Conservation (phyloP, 2,888 invertebrate species). For the Erpobdella octoculata region DNA sequence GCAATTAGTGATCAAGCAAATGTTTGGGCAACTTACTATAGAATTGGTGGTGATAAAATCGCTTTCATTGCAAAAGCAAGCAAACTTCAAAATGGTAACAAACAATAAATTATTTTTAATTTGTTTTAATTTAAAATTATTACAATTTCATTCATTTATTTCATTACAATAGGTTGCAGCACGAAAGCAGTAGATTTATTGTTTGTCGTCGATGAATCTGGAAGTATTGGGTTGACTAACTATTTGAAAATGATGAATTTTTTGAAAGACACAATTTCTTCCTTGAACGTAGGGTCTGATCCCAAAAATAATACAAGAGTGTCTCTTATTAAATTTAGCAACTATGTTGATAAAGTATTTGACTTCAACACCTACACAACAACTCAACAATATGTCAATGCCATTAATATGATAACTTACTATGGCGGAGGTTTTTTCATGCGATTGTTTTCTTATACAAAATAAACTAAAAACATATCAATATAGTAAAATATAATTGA, state of each 20-base stretch:
- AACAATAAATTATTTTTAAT: background rate
- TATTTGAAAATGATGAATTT: slow-evolving; percentile 14
- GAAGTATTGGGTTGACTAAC: slow-evolving; percentile 5
- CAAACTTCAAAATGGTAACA: background rate
- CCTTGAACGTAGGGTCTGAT: slow-evolving; percentile 21
- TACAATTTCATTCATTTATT: background rate
- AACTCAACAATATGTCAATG: background rate
- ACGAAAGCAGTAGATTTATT: slow-evolving; percentile 7
- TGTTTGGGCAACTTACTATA: background rate
- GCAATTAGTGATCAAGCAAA: background rate
- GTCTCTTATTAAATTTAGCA: background rate
- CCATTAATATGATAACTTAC: background rate
- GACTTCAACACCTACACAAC: background rate
- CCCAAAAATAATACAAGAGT: slow-evolving; percentile 1
- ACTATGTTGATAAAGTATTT: background rate
- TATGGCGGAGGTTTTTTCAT: slow-evolving; percentile 13
- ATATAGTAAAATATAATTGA: too few species aligned
- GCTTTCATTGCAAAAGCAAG: background rate
- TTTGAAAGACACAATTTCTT: background rate
- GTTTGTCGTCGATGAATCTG: slow-evolving; percentile 11
- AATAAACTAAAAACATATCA: too few species aligned
- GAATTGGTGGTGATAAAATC: background rate
- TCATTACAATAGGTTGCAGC: background rate
- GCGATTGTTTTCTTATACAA: too few species aligned
- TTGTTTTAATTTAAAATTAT: background rate